Evolutionary conservation across 1,140 invertebrate species (phyloP).

Genomic region (Tyrophagus putrescentiae): DNA sequence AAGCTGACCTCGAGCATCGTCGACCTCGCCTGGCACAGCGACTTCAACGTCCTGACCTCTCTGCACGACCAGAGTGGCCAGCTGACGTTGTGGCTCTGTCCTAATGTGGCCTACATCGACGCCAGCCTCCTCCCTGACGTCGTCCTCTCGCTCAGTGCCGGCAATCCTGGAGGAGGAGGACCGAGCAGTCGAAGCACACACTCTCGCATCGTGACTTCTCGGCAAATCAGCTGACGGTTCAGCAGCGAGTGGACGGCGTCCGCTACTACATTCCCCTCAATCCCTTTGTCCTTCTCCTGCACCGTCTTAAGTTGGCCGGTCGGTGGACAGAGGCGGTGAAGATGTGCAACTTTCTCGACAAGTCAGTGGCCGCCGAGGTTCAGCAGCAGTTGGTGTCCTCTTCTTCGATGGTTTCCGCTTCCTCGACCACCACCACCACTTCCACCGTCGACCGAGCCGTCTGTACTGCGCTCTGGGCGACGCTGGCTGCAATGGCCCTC

Average conservation of each 20-base stretch:
- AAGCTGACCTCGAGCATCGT: constrained; percentile 65
- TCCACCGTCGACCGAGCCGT: constrained; percentile 40
- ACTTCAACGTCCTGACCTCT: constrained; percentile 64
- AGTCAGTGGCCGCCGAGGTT: background rate
- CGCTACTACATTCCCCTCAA: constrained; percentile 47
- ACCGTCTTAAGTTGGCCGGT: constrained; percentile 44
- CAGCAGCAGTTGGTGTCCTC: too few relatives aligned
- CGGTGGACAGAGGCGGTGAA: constrained; percentile 59
- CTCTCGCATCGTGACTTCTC: constrained; percentile 59
- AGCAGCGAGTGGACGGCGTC: constrained; percentile 53
- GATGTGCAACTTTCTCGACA: constrained; percentile 55
- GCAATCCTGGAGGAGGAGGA: too few relatives aligned
- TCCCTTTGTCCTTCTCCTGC: constrained; percentile 48
- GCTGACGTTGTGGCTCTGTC: constrained; percentile 71
- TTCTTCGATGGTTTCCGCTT: too few relatives aligned
- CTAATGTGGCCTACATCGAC: constrained; percentile 56
- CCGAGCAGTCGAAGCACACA: too few relatives aligned
- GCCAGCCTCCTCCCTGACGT: constrained; percentile 49
- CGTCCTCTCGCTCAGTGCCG: too few relatives aligned
- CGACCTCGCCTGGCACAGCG: constrained; percentile 62
- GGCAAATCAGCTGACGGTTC: constrained; percentile 56
- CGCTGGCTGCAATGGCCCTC: constrained; percentile 67
- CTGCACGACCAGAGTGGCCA: constrained; percentile 52
- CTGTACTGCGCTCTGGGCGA: constrained; percentile 74
- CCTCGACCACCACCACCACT: too few relatives aligned